Evolutionary conservation across 2,797 vertebrate genomes (phyloP).

Genomic region (Choloepus didactylus): DNA sequence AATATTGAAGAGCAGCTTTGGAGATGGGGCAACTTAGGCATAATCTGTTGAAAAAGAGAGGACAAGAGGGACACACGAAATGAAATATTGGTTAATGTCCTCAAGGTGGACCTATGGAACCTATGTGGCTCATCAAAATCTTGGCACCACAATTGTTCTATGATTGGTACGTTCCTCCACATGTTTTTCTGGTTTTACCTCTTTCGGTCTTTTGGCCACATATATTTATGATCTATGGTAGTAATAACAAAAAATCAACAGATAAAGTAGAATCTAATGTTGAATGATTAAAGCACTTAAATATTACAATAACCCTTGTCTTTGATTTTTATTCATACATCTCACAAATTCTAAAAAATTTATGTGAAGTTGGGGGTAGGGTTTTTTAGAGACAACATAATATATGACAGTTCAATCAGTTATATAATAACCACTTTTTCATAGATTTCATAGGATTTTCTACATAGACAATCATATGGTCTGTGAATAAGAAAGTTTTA

Average conservation of each 20-base stretch:
- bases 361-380: neutral
- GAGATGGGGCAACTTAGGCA: neutral
- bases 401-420: neutral
- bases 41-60: neutral
- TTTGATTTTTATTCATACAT: conserved; percentile 16
- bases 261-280: neutral
- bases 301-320: neutral
- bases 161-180: neutral
- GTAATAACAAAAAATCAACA: conserved; percentile 16
- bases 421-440: neutral
- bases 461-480: neutral
- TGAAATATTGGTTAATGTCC: neutral
- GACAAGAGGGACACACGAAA: neutral
- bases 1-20: conserved; percentile 29
- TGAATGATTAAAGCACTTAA: neutral
- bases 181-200: neutral
- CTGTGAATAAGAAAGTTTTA: neutral
- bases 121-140: neutral
- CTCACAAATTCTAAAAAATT: neutral
- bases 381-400: neutral
- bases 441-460: neutral
- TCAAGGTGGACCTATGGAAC: accelerated
- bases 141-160: neutral
- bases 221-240: neutral
- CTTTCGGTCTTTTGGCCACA: neutral